Evolutionary conservation across 2,113 vertebrate species (phyloP), one percentile per base, ranked within the genome.

Genomic region (Alces alces): DNA sequence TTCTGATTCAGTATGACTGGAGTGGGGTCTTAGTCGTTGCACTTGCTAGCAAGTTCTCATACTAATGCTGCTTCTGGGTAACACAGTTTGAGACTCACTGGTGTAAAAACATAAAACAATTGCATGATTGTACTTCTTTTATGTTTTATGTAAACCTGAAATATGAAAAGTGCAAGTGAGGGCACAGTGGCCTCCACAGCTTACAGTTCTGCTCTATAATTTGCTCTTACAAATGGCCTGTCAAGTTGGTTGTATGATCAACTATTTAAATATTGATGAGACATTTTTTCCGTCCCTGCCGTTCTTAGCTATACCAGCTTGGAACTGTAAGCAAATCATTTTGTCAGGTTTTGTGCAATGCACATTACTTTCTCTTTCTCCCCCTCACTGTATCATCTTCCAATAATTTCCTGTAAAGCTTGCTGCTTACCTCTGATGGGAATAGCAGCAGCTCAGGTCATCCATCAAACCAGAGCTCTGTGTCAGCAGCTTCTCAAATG

Each of bases 321-420:
- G 97, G 96, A 95, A 97, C 88, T 96, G 66, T 87, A 93, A 97
- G 95, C 97, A 96, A 86, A 97, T 97, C 85, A 5, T 96, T 93
- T 58, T 98, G 95, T 96, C 98, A 88, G 8, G 36, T 92, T 90
- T 0, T 54, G 28, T 89, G n/a, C 1, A 93, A 54, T 54, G 73
- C 70, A 15, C 23, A 3, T 73, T 76, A 15, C 85, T 86, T 86
- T 80, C 89, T 86, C 19, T 86, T 97, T 89, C 54, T 92, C 92
- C 89, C 23, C 15, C 30, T 54, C 92, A n/a, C 39, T 88, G n/a
- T 97, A 39, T 91, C 84, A 94, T 96, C 80, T 94, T 39, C 28
- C 87, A 95, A 91, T 87, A 70, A 98, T 98, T 98, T 93, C 90
- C 76, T 36, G 1, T 45, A 50, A 83, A 95, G 95, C 91, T 95